Percentiles rank a stretch among this genome's conserved stretches.
These are phyloP conservation scores for Thereuonema tuberculata DNA, from an alignment of 1,140 invertebrate genomes.

Conservation along the genomic window DNA sequence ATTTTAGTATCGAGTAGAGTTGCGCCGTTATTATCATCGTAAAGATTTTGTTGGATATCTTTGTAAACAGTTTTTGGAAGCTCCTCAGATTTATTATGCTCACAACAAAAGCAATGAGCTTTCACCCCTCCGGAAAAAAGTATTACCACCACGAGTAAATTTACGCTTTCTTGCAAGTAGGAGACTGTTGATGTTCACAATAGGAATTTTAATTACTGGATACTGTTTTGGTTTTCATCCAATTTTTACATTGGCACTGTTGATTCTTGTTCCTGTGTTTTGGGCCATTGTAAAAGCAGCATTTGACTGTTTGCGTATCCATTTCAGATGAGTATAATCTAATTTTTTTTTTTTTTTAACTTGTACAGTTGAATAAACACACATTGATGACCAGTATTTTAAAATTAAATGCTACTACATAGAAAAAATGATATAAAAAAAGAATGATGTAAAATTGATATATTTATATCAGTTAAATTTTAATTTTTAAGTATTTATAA, in stretches of 20 bases:
- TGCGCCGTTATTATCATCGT: constrained; percentile 44
- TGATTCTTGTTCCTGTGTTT: not conserved
- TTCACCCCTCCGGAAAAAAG: constrained; percentile 35
- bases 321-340: too few relatives aligned
- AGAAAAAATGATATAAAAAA: too few relatives aligned
- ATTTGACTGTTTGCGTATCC: too few relatives aligned
- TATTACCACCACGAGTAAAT: constrained; percentile 51
- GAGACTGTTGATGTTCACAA: constrained; percentile 35
- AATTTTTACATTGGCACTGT: not conserved
- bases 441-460: too few relatives aligned
- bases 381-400: too few relatives aligned
- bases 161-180: constrained; percentile 51
- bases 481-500: too few relatives aligned
- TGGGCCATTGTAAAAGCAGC: not conserved
- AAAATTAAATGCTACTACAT: too few relatives aligned
- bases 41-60: constrained; percentile 47
- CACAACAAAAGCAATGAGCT: constrained; percentile 43
- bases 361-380: too few relatives aligned
- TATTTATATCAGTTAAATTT: too few relatives aligned
- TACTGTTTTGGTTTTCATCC: not conserved
- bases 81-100: constrained; percentile 43
- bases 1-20: constrained; percentile 47
- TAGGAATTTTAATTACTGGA: not conserved
- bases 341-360: too few relatives aligned
- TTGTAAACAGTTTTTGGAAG: constrained; percentile 44